These are phyloP conservation scores for Cheirogaleus major DNA, from an alignment of 2,797 vertebrate genomes.

Conservation along the genomic window DNA sequence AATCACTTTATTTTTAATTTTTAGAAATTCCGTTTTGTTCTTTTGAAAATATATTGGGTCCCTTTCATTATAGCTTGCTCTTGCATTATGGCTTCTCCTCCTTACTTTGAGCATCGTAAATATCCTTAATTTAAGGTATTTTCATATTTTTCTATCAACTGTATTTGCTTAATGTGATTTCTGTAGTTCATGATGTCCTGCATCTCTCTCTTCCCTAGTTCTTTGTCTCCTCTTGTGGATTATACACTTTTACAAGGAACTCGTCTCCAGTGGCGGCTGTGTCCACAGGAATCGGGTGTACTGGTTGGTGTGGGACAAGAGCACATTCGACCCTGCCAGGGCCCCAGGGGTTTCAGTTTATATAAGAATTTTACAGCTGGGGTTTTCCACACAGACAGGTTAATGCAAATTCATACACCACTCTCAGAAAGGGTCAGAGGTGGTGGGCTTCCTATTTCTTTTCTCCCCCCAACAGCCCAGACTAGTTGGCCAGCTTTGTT, in stretches of 20 bases:
- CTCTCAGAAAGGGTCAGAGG: not conserved
- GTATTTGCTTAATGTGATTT: not conserved
- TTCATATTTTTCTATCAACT: not conserved
- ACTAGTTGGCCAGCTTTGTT: not conserved
- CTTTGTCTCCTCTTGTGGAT: not conserved
- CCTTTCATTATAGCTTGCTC: not conserved
- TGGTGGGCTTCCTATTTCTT: not conserved
- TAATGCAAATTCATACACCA: conserved; percentile 58
- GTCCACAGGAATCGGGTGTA: not conserved
- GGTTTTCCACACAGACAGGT: conserved; percentile 38
- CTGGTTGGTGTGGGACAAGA: not conserved
- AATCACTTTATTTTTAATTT: not conserved
- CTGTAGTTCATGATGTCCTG: not conserved
- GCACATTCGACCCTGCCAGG: not conserved
- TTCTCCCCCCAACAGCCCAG: not conserved
- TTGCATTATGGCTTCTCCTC: not conserved
- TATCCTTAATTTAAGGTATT: not conserved
- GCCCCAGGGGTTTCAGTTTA: not conserved
- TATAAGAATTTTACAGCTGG: not conserved
- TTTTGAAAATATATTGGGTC: not conserved
- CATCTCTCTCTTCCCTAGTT: not conserved
- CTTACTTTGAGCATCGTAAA: not conserved
- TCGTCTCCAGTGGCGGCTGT: not conserved
- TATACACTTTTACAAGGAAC: not conserved
- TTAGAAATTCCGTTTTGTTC: not conserved